phyloP scores from a whole-genome alignment of 2,888 invertebrate species.

The Cremastinae sp. region DNA sequence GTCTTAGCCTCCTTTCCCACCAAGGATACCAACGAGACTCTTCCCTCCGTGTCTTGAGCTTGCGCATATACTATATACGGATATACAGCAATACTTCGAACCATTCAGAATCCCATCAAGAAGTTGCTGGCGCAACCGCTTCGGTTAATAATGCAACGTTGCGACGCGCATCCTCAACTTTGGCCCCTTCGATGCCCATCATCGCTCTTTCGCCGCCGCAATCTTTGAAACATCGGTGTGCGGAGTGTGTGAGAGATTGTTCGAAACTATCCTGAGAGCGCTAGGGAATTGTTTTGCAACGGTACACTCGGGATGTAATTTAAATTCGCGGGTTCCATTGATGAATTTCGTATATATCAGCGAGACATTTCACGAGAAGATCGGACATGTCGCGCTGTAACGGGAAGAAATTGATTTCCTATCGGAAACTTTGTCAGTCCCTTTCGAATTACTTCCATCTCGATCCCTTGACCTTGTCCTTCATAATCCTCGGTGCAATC shows the following conservation, averaged over 20 bases:
- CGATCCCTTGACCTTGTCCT: slow-evolving; percentile 14
- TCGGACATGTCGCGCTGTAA: neutral
- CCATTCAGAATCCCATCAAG: slow-evolving; percentile 69
- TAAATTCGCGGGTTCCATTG: too few species aligned
- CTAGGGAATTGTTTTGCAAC: neutral
- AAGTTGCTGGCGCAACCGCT: slow-evolving; percentile 68
- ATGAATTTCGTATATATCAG: too few species aligned
- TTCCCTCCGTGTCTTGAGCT: slow-evolving; percentile 20
- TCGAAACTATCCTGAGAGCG: slow-evolving; percentile 22
- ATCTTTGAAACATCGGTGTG: slow-evolving; percentile 28
- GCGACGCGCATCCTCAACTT: slow-evolving; percentile 37
- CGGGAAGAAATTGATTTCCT: too few species aligned
- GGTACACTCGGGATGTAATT: too few species aligned
- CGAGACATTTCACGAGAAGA: too few species aligned
- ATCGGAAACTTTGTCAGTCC: neutral
- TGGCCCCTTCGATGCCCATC: neutral
- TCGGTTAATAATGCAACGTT: slow-evolving; percentile 69
- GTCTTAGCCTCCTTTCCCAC: slow-evolving; percentile 43
- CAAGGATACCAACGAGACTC: slow-evolving; percentile 49
- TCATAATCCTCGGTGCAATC: neutral
- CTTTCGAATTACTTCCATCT: slow-evolving; percentile 28
- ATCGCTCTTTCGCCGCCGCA: slow-evolving; percentile 5
- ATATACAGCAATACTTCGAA: slow-evolving; percentile 46
- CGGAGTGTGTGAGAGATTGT: slow-evolving; percentile 7
- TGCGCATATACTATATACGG: too few species aligned